Evolutionary conservation across 2,888 invertebrate species (phyloP), one percentile per base, ranked within the genome.

Genomic region (Notocelia uddmanniana): DNA sequence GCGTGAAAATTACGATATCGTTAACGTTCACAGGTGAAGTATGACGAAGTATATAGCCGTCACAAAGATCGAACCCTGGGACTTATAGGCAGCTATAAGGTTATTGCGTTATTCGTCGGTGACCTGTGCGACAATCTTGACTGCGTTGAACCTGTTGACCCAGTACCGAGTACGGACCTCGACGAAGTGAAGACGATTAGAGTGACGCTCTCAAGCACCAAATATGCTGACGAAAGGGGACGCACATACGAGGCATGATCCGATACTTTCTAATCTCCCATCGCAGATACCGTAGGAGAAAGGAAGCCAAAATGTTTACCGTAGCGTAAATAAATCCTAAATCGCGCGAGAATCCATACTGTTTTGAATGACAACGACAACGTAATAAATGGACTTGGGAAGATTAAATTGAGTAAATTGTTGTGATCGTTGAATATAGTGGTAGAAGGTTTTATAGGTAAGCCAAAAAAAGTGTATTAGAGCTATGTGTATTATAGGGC

Each of bases 141-240:
- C 83, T 85, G 78, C 74, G 79, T 79, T 87, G 86, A 88, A 86
- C 86, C 83, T 78, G 81, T 89, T 89, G 90, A 90, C 90, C 89
- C 81, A 88, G 78, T 83, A 76, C 74, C 72, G 68, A 77, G 66
- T 74, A 77, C 75, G 81, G 81, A 82, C 83, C 84, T 83, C 82
- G 78, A 76, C 77, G 78, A 78, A 80, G 78, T 78, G 79, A 79
- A 74, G 74, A 74, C 73, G 74, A 75, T 76, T 74, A 74, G 69
- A 60, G 50, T 64, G 79, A 82, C 79, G 83, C 83, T 83, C 83
- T 83, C 78, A 78, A 67, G 71, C 73, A 75, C 80, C 78, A 77
- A 84, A 82, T 78, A 78, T 77, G 83, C 84, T 84, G 85, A 85
- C 81, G 82, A 82, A 78, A 81, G 79, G 70, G 67, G 73, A 73